A percentile compares a stretch with the other conserved stretches of the same genome.
These are phyloP conservation scores for Pocillopora damicornis DNA, from an alignment of 64 coral and sea anemone species.

Conservation along the genomic window DNA sequence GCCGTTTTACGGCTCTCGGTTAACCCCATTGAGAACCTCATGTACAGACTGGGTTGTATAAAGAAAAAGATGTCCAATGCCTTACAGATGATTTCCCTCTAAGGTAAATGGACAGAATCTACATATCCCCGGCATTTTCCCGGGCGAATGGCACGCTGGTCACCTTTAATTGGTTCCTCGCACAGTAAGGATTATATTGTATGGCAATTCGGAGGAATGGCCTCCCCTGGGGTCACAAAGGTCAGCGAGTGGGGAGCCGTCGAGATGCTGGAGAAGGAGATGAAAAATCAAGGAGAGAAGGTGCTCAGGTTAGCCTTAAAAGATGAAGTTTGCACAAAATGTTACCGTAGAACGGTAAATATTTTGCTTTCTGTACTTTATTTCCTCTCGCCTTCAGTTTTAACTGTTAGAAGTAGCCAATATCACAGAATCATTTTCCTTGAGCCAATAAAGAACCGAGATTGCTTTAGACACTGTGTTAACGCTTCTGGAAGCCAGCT, in stretches of 20 bases:
- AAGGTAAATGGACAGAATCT: constrained; percentile 62
- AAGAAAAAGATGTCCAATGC: background rate
- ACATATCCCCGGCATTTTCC: constrained; percentile 74
- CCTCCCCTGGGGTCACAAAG: constrained; percentile 36
- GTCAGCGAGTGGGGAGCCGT: constrained; percentile 76
- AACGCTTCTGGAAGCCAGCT: too few relatives aligned
- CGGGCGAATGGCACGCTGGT: constrained; percentile 83
- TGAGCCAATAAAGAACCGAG: too few relatives aligned
- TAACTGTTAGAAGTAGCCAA: too few relatives aligned
- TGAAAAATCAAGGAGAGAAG: constrained; percentile 44
- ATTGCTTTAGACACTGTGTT: too few relatives aligned
- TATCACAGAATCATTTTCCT: too few relatives aligned
- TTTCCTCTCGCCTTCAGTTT: too few relatives aligned
- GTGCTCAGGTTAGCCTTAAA: constrained; percentile 41
- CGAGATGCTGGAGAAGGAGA: constrained; percentile 48
- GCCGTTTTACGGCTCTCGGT: too few relatives aligned
- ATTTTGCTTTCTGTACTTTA: too few relatives aligned
- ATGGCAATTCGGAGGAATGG: constrained; percentile 64
- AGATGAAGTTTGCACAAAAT: background rate
- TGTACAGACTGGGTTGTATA: too few relatives aligned
- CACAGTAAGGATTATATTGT: constrained; percentile 76
- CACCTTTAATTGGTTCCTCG: constrained; percentile 76
- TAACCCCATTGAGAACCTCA: too few relatives aligned
- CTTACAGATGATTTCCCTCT: background rate
- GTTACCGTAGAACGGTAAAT: too few relatives aligned